Evolutionary conservation across 2,888 invertebrate genomes (phyloP), one percentile per base, ranked within the genome.

Genomic region (Lingula anatina): DNA sequence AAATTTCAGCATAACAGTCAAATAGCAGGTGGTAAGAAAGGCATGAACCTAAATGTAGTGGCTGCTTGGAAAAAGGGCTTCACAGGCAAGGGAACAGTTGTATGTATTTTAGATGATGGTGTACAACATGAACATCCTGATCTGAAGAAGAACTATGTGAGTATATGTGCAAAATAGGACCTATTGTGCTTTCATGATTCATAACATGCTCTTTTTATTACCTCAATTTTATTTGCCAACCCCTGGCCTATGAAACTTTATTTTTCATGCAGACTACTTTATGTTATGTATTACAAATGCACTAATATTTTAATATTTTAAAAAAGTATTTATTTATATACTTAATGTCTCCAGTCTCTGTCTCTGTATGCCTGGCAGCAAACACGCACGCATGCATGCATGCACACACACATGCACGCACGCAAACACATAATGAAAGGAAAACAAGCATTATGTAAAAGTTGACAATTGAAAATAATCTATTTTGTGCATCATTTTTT

Each of bases 121-220:
- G 56, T 79, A 3, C 77, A 79, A 48, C 70, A 76, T 54, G 65
- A 56, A 1, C 79, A 79, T 57, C 66, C 71, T 1, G 78, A 79
- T 51, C 60, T 79, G 38, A 46, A 43, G 3, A 49, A 53, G 5
- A 78, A 78, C 50, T 79, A 77, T 61, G 77, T 77, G 57, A 68
- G 73, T 62, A 25, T 46, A n/a, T n/a, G 18, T 9, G 15, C 15
- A 9, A 31, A 9, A 31, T 31, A 12, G 35, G 15, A 31, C 35
- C 9, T 15, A 12, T 15, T 12, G 9, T 12, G 9, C 15, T 31
- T 12, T n/a, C n/a, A n/a, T n/a, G n/a, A n/a, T n/a, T n/a, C n/a
- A n/a, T n/a, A n/a, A n/a, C n/a, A n/a, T n/a, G n/a, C n/a, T n/a
- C n/a, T 35, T 35, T 35, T 35, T 35, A 12, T 35, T n/a, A 12